A percentile compares a stretch with the other conserved stretches of the same genome.
Conservation (phyloP, 2,113 vertebrate species). For the Leptobrachium ailaonicum region DNA sequence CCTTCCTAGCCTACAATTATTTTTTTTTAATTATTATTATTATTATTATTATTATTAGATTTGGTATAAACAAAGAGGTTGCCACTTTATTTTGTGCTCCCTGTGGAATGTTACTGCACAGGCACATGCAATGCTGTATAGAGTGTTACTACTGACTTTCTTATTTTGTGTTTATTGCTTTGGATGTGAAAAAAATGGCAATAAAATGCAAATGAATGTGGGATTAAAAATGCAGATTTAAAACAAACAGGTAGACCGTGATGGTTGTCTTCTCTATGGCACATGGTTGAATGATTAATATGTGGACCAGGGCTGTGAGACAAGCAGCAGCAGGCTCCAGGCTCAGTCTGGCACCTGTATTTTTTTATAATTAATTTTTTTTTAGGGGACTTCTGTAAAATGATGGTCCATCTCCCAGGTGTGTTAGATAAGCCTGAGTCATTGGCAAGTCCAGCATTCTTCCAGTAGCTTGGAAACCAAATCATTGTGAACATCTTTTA, state of each 20-base stretch:
- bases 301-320: constrained; percentile 23
- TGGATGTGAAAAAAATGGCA: not conserved
- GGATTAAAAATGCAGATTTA: not conserved
- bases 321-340: constrained; percentile 33
- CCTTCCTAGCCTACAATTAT: no score
- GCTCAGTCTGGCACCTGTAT: constrained; percentile 15
- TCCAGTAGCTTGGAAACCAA: constrained; percentile 32
- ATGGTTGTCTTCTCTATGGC: constrained; percentile 44
- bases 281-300: constrained; percentile 44
- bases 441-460: constrained; percentile 26
- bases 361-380: not conserved
- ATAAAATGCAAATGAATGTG: not conserved
- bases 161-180: not conserved
- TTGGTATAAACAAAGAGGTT: no score
- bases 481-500: constrained; percentile 41
- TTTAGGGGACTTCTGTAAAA: constrained; percentile 5
- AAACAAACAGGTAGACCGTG: constrained; percentile 19
- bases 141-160: not conserved
- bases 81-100: no score
- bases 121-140: not conserved
- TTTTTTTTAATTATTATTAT: not conserved
- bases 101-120: not conserved
- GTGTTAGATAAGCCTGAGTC: constrained; percentile 9
- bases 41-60: not conserved
- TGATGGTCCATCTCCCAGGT: not conserved